Conservation (phyloP, 1,140 invertebrate genomes). For the Daktulosphaira vitifoliae region DNA sequence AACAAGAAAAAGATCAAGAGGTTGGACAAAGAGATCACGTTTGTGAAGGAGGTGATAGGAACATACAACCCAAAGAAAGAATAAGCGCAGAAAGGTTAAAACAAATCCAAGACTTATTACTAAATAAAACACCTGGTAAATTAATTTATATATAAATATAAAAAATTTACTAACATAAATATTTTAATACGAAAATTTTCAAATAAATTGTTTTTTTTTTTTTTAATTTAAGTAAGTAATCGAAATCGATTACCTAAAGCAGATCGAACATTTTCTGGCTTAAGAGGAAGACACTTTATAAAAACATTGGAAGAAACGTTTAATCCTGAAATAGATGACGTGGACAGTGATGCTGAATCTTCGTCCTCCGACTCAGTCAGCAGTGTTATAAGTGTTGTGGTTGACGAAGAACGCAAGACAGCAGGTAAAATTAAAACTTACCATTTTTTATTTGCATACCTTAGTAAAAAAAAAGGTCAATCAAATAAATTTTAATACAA, state of each 20-base stretch:
- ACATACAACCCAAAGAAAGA: conserved; percentile 15
- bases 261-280: conserved; percentile 18
- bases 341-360: conserved; percentile 78
- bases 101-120: conserved; percentile 58
- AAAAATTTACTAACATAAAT: too few relatives aligned
- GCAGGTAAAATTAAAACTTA: neutral
- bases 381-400: conserved; percentile 63
- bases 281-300: conserved; percentile 42
- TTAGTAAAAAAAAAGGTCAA: too few relatives aligned
- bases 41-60: conserved; percentile 35
- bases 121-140: conserved; percentile 11
- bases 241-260: conserved; percentile 25
- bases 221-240: neutral
- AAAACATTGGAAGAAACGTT: conserved; percentile 55
- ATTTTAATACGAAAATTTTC: too few relatives aligned
- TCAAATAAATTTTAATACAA: too few relatives aligned
- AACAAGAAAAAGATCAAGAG: conserved; percentile 30
- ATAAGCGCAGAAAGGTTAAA: conserved; percentile 49
- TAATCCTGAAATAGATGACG: conserved; percentile 81
- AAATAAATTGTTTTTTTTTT: neutral
- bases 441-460: too few relatives aligned
- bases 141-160: too few relatives aligned
- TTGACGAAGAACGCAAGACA: conserved; percentile 17
- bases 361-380: conserved; percentile 78
- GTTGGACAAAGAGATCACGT: conserved; percentile 34